phyloP scores from a whole-genome alignment of 2,888 invertebrate species.

The Lycophotia porphyrea region DNA sequence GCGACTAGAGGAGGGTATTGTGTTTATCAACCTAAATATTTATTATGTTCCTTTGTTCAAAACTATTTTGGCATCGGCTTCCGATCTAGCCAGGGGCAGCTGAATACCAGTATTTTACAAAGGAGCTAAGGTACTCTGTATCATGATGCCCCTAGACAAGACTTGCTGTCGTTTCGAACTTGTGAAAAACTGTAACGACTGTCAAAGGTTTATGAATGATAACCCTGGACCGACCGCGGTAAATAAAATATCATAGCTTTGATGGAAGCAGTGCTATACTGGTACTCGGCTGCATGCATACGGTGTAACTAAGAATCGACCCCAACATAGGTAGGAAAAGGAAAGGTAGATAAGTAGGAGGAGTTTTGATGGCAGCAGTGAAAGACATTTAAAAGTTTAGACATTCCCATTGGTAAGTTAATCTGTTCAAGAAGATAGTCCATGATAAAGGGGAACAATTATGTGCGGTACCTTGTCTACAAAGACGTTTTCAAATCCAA shows the following conservation, averaged over 20 bases:
- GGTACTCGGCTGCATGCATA: not conserved
- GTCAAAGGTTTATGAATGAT: not conserved
- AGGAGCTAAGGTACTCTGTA: not conserved
- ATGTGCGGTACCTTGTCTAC: not conserved
- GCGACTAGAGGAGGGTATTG: not conserved
- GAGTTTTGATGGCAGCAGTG: not conserved
- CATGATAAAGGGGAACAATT: not conserved
- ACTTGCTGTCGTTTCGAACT: not conserved
- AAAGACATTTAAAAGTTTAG: not conserved
- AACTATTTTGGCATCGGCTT: not conserved
- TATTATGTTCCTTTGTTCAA: not conserved
- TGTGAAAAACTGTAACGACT: not conserved
- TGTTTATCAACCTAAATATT: not conserved
- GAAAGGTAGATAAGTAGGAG: not conserved
- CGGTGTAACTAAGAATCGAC: not conserved
- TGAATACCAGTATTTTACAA: not conserved
- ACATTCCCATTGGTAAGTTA: not conserved
- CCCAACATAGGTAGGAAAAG: not conserved
- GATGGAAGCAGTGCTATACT: not conserved
- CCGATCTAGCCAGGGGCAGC: not conserved
- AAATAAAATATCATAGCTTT: not conserved
- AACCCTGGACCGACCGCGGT: not conserved
- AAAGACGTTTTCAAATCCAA: slow-evolving; percentile 4
- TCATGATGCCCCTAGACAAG: not conserved
- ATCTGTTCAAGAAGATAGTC: not conserved